These are phyloP conservation scores for Andrena chrysosceles DNA, from an alignment of 2,888 invertebrate species.

Conservation along the genomic window DNA sequence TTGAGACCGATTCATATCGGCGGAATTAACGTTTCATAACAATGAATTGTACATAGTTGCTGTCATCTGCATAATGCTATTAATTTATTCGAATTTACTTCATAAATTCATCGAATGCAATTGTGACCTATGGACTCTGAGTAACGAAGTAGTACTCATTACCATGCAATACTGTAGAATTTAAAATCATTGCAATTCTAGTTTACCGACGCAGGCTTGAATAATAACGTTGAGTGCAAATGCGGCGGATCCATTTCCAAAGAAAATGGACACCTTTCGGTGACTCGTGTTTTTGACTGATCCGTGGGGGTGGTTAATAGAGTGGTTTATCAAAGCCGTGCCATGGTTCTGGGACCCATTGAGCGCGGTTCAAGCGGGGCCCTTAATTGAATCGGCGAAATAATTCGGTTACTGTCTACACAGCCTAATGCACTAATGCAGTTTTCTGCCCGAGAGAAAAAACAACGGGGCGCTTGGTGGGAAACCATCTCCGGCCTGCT, in stretches of 20 bases:
- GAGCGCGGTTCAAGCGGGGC: constrained; percentile 30
- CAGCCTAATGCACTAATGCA: constrained; percentile 64
- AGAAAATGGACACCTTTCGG: constrained; percentile 23
- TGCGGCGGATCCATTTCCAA: neutral
- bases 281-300: constrained; percentile 33
- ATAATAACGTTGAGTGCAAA: too few species aligned
- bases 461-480: constrained; percentile 24
- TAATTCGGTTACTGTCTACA: constrained; percentile 57
- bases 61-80: too few species aligned
- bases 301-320: constrained; percentile 36
- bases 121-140: too few species aligned
- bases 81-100: too few species aligned
- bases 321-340: constrained; percentile 55
- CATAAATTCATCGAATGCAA: too few species aligned
- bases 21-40: too few species aligned
- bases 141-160: too few species aligned
- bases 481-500: neutral
- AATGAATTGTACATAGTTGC: too few species aligned
- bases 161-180: too few species aligned
- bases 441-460: constrained; percentile 57
- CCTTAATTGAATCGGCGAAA: constrained; percentile 56
- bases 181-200: too few species aligned
- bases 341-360: constrained; percentile 55
- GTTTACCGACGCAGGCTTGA: too few species aligned
- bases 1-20: too few species aligned